Conservation (phyloP, 2,888 invertebrate genomes). For the Calephelis perditalis region DNA sequence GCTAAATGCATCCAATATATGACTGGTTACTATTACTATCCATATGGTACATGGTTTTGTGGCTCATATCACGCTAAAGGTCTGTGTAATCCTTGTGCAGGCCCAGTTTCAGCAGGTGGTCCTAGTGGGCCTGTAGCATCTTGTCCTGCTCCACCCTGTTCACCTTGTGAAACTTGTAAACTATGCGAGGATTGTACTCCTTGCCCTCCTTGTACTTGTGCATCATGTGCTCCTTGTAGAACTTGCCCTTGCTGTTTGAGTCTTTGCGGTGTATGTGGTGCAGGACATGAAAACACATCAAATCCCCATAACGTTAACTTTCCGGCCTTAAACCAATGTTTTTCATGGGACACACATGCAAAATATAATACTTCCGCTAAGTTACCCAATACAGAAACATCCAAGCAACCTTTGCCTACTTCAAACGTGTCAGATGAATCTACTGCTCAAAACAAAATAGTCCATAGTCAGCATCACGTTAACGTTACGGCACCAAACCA, state of each 20-base stretch:
- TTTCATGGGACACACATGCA: no score
- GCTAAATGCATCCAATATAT: conserved; percentile 55
- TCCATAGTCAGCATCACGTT: no score
- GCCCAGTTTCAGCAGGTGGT: conserved; percentile 25
- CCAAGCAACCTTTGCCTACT: no score
- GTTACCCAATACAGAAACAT: no score
- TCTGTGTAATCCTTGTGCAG: conserved; percentile 41
- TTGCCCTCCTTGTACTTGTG: not conserved
- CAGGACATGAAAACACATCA: not conserved
- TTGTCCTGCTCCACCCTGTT: not conserved
- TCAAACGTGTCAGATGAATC: no score
- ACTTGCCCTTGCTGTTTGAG: not conserved
- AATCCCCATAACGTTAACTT: not conserved
- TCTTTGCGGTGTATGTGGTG: not conserved
- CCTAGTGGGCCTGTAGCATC: conserved; percentile 34
- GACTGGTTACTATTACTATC: conserved; percentile 63
- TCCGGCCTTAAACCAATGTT: no score
- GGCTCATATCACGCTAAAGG: conserved; percentile 58
- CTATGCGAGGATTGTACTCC: not conserved
- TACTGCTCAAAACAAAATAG: no score
- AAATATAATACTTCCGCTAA: no score
- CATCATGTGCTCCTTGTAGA: not conserved
- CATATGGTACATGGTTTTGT: conserved; percentile 62
- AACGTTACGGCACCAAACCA: no score
- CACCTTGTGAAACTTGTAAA: no score